Evolutionary conservation across 2,113 vertebrate species (phyloP), one percentile per base, ranked within the genome.

Genomic region (Osmerus mordax): DNA sequence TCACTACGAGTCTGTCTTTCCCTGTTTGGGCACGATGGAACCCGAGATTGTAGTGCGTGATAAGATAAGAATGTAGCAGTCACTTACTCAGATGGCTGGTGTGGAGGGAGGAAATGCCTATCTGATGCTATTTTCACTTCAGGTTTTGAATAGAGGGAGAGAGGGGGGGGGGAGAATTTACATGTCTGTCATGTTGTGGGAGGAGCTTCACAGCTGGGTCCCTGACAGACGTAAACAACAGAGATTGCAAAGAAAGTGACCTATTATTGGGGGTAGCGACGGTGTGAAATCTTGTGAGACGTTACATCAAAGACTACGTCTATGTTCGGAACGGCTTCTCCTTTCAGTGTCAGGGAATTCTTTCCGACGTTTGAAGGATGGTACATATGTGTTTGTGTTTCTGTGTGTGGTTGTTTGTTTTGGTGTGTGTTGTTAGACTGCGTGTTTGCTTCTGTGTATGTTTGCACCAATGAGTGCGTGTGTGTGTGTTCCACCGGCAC

Each of bases 31-130:
- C 80, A 91, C 67, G 86, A 87, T 84, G 81, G 83, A 90, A 84
- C 87, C 87, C 69, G 76, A 92, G 89, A 93, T 92, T 85, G 82
- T 82, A 81, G 84, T 74, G 63, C 25, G 47, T 23, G 85, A 90
- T 89, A 91, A 93, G 90, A 94, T 92, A 93, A 93, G 92, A 86
- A 84, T 70, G 51, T 87, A 86, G 78, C 71, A 85, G 85, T 73
- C 84, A 65, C 70, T 62, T 87, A 78, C 84, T 81, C 65, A 83
- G 70, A 80, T 79, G 82, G 81, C 86, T 87, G 82, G 80, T 85
- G 88, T 73, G 83, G 79, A 78, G 83, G 86, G 84, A 91, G 92
- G 91, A 92, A 92, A 91, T 90, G 89, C 88, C 88, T 89, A 89
- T 91, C 87, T 89, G 85, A 87, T 90, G 88, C 88, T 88, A 87